These are phyloP conservation scores for Illadopsis cleaveri DNA, from an alignment of 2,113 vertebrate genomes.

Conservation along the genomic window DNA sequence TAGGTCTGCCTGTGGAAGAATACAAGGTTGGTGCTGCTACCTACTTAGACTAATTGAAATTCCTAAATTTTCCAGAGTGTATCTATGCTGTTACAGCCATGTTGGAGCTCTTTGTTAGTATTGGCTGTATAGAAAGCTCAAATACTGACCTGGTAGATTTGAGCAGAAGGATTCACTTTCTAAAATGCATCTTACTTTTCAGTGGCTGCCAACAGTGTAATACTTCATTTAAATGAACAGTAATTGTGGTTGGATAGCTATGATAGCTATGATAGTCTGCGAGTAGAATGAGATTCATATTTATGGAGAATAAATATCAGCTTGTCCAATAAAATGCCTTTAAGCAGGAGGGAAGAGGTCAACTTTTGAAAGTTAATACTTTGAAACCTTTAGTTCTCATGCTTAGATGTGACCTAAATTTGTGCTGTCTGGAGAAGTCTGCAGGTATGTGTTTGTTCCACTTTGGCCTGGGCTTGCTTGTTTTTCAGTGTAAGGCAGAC, in stretches of 20 bases:
- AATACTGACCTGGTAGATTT: not conserved
- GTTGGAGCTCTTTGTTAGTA: not conserved
- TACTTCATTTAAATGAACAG: not conserved
- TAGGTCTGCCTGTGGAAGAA: not conserved
- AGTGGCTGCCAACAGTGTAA: not conserved
- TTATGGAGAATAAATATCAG: not conserved
- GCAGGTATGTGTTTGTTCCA: not conserved
- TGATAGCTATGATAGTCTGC: not conserved
- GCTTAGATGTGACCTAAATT: not conserved
- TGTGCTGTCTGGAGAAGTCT: not conserved
- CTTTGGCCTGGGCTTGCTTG: not conserved
- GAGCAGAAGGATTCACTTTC: not conserved
- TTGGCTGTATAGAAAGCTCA: not conserved
- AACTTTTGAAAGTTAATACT: not conserved
- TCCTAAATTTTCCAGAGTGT: not conserved
- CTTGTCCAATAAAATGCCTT: not conserved
- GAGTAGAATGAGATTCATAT: not conserved
- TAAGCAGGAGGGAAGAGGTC: not conserved
- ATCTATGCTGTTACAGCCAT: not conserved
- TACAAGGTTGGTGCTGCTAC: not conserved
- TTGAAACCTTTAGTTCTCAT: not conserved
- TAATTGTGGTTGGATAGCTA: not conserved
- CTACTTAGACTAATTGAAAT: not conserved
- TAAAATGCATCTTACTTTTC: not conserved
- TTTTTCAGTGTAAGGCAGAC: not conserved